Percentiles rank a stretch among this genome's conserved stretches.
These are phyloP conservation scores for Rissa tridactyla DNA, from an alignment of 2,113 vertebrate species.

Conservation along the genomic window DNA sequence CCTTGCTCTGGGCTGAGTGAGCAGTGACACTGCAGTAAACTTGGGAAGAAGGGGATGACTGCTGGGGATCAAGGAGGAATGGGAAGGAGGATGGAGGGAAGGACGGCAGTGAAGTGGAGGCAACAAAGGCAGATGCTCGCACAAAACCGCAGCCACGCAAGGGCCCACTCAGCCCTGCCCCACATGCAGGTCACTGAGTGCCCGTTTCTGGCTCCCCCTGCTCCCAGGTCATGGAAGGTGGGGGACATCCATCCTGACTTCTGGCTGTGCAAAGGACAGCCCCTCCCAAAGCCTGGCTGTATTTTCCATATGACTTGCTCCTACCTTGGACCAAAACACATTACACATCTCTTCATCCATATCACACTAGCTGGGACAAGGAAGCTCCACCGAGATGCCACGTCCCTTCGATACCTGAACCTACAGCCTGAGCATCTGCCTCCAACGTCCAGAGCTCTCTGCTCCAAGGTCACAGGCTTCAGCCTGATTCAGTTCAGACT, in stretches of 20 bases:
- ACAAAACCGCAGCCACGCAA: fast-evolving
- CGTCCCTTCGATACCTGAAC: background rate
- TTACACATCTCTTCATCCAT: background rate
- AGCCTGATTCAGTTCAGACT: background rate
- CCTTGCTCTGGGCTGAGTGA: constrained; percentile 5
- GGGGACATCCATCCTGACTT: background rate
- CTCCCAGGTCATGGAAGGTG: background rate
- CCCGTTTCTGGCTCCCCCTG: background rate
- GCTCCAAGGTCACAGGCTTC: background rate
- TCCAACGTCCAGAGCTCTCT: background rate
- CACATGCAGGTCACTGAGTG: fast-evolving
- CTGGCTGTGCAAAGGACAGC: background rate
- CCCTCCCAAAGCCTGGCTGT: background rate
- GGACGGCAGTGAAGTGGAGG: background rate
- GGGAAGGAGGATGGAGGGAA: background rate
- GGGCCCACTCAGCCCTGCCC: background rate
- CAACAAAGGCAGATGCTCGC: background rate
- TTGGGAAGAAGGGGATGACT: background rate
- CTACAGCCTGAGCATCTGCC: background rate
- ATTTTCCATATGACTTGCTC: background rate
- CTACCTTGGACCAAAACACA: background rate
- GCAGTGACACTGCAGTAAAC: background rate
- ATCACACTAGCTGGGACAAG: background rate
- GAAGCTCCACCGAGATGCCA: background rate
- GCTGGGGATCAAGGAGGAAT: background rate